Evolutionary conservation across 2,888 invertebrate species (phyloP).

Genomic region (Oxystoma pomonae): DNA sequence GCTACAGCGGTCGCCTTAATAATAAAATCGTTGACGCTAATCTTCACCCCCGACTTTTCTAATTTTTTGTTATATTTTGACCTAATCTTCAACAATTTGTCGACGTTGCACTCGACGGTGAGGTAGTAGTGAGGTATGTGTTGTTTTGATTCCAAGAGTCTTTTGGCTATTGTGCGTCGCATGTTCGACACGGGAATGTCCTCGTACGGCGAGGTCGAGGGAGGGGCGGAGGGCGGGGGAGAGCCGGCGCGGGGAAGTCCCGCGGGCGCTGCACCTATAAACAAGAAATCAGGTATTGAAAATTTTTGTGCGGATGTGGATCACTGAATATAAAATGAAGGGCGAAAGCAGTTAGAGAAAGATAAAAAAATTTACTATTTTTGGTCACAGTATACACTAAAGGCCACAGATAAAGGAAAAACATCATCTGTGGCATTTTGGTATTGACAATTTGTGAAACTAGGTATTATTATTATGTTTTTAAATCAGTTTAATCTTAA

Average conservation of each 20-base stretch:
- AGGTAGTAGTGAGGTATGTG: slow-evolving; percentile 97
- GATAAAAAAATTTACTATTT: too few species aligned
- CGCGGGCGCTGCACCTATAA: slow-evolving; percentile 3
- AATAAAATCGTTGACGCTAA: slow-evolving; percentile 94
- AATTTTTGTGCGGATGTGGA: too few species aligned
- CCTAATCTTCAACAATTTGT: slow-evolving; percentile 71
- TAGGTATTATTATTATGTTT: too few species aligned
- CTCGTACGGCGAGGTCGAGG: slow-evolving; percentile 42
- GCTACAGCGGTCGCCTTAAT: slow-evolving; percentile 91
- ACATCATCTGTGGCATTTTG: too few species aligned
- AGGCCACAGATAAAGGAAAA: too few species aligned
- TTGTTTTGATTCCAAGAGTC: slow-evolving; percentile 84
- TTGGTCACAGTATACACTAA: too few species aligned
- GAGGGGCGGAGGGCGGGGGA: slow-evolving; percentile 4
- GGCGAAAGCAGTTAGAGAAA: too few species aligned
- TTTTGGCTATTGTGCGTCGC: slow-evolving; percentile 83
- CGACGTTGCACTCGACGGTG: slow-evolving; percentile 79
- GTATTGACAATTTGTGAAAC: too few species aligned
- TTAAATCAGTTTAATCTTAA: too few species aligned
- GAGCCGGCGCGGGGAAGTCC: not conserved
- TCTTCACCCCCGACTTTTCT: slow-evolving; percentile 75
- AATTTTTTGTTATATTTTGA: slow-evolving; percentile 73
- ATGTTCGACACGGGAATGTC: slow-evolving; percentile 85
- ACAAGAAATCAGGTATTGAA: too few species aligned
- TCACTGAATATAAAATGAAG: too few species aligned